Evolutionary conservation across 2,113 vertebrate genomes (phyloP).

Genomic region (Cyphomyrus plagiostoma): DNA sequence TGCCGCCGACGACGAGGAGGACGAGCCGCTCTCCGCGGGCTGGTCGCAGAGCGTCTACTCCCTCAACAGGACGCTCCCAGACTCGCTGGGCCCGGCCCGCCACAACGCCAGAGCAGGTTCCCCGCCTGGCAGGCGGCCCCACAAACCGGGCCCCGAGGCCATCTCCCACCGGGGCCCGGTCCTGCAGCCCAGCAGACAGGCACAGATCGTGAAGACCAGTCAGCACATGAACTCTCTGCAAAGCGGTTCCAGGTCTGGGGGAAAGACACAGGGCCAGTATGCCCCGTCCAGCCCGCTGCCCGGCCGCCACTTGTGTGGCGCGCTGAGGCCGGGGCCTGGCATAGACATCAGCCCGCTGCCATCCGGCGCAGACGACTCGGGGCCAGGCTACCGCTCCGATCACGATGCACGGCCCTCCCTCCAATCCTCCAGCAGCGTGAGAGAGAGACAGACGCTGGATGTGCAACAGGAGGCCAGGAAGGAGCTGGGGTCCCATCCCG

Average conservation of each 20-base stretch:
- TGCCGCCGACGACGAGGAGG: slow-evolving; percentile 44
- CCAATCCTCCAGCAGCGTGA: slow-evolving; percentile 58
- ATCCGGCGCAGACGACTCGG: background rate
- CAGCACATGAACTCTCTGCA: slow-evolving; percentile 75
- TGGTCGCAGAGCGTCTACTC: slow-evolving; percentile 60
- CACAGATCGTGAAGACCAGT: slow-evolving; percentile 79
- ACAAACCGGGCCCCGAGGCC: slow-evolving; percentile 48
- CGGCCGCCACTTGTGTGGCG: slow-evolving; percentile 51
- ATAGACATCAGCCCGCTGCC: slow-evolving; percentile 52
- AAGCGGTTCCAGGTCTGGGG: slow-evolving; percentile 49
- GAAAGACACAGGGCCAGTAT: slow-evolving; percentile 62
- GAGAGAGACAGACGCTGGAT: slow-evolving; percentile 55
- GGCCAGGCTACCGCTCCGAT: slow-evolving; percentile 37
- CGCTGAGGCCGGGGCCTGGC: slow-evolving; percentile 50
- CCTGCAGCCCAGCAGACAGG: slow-evolving; percentile 72
- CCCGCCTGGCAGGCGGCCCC: slow-evolving; percentile 55
- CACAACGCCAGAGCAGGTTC: slow-evolving; percentile 49
- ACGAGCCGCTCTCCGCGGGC: slow-evolving; percentile 46
- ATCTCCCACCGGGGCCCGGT: slow-evolving; percentile 57
- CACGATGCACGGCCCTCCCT: slow-evolving; percentile 46
- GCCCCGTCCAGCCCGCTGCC: slow-evolving; percentile 74
- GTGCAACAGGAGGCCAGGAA: slow-evolving; percentile 55
- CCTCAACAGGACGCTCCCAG: slow-evolving; percentile 69
- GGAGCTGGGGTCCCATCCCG: slow-evolving; percentile 52
- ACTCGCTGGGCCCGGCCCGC: slow-evolving; percentile 53